Conservation (phyloP, 2,888 invertebrate genomes). For the Polydesmus complanatus region DNA sequence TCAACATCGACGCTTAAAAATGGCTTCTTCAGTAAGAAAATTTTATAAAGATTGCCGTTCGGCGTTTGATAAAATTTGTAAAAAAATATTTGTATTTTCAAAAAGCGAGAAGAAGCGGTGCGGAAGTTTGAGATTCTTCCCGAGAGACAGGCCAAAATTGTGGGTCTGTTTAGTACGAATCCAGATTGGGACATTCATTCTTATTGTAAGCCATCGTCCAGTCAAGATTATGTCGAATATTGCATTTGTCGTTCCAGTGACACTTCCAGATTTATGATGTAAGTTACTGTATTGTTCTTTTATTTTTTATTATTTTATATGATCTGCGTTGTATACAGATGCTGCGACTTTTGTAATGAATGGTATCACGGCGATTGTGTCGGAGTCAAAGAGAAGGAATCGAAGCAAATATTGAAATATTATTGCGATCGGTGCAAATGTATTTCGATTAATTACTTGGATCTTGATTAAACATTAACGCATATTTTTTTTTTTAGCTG, state of each 20-base stretch:
- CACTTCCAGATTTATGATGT: conserved; percentile 94
- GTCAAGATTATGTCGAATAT: conserved; percentile 42
- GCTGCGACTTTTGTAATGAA: conserved; percentile 93
- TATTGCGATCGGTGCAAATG: conserved; percentile 50
- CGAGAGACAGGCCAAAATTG: conserved; percentile 48
- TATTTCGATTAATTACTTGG: no score
- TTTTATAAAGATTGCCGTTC: no score
- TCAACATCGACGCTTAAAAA: no score
- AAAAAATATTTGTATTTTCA: no score
- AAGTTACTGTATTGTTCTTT: conserved; percentile 30
- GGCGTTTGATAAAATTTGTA: no score
- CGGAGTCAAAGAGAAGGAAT: conserved; percentile 81
- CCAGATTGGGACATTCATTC: conserved; percentile 16
- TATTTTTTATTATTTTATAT: conserved; percentile 6
- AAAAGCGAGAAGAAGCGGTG: conserved; percentile 81
- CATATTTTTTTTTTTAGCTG: conserved; percentile 40
- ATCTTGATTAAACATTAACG: not conserved
- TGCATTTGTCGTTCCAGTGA: conserved; percentile 90
- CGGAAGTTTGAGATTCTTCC: conserved; percentile 68
- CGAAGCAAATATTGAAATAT: conserved; percentile 83
- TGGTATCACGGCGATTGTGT: conserved; percentile 99
- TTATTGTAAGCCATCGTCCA: conserved; percentile 15
- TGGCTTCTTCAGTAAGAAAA: no score
- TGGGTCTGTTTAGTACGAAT: conserved; percentile 13
- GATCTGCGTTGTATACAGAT: conserved; percentile 41